Percentiles rank a stretch among this genome's conserved stretches.
Evolutionary conservation across 1,140 invertebrate genomes (phyloP).

Genomic region (Spodoptera litura): DNA sequence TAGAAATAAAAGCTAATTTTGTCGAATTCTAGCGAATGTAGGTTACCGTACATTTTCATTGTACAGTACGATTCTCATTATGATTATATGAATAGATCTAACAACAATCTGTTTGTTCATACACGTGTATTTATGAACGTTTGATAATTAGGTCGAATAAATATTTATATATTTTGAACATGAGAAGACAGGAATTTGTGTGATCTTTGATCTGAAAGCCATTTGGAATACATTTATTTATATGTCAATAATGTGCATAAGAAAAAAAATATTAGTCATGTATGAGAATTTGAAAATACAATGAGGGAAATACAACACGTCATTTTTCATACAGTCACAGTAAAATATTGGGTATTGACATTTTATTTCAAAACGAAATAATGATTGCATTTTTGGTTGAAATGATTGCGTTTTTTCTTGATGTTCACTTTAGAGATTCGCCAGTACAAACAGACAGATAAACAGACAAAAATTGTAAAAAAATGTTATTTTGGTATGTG

Average conservation of each 20-base stretch:
- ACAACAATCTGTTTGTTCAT: slow-evolving; percentile 28
- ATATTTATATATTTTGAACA: slow-evolving; percentile 24
- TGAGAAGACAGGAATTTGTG: slow-evolving; percentile 8
- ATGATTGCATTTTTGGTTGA: too few relatives aligned
- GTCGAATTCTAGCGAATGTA: slow-evolving; percentile 20
- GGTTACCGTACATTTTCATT: slow-evolving; percentile 9
- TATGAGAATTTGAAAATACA: too few relatives aligned
- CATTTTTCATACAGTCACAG: too few relatives aligned
- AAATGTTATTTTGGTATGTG: too few relatives aligned
- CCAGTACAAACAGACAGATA: too few relatives aligned
- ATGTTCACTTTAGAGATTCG: too few relatives aligned
- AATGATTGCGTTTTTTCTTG: too few relatives aligned
- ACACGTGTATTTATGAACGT: background rate
- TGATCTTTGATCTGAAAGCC: background rate
- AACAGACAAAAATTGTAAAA: too few relatives aligned
- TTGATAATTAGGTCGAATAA: slow-evolving; percentile 26
- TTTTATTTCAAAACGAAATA: too few relatives aligned
- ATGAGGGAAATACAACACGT: too few relatives aligned
- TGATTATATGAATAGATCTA: slow-evolving; percentile 29
- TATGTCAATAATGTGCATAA: background rate
- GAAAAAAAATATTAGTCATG: too few relatives aligned
- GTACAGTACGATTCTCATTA: background rate
- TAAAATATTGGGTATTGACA: too few relatives aligned
- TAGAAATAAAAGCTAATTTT: slow-evolving; percentile 16
- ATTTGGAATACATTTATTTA: background rate